phyloP scores from a whole-genome alignment of 2,888 invertebrate genomes.

The Drosophila subsilvestris region DNA sequence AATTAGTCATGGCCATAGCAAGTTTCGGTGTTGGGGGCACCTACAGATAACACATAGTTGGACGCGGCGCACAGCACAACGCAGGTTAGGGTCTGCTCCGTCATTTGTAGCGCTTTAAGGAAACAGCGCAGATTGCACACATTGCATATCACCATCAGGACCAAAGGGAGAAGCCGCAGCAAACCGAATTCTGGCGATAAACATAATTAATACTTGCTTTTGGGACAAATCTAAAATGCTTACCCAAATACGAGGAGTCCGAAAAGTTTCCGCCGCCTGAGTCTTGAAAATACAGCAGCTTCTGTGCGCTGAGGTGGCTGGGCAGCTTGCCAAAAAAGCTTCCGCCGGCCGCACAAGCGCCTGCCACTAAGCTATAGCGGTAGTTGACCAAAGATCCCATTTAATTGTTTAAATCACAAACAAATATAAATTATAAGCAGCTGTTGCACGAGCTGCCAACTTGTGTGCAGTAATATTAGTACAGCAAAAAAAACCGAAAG shows the following conservation, averaged over 20 bases:
- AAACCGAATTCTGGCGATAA: constrained; percentile 59
- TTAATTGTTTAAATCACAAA: constrained; percentile 6
- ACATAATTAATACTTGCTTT: constrained; percentile 12
- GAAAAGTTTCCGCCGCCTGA: neutral
- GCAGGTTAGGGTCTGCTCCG: constrained; percentile 86
- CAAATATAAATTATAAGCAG: neutral
- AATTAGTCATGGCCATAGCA: neutral
- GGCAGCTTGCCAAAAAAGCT: constrained; percentile 87
- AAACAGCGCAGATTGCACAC: constrained; percentile 86
- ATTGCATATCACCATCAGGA: constrained; percentile 86
- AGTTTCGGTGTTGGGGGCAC: neutral
- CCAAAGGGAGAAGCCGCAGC: constrained; percentile 83
- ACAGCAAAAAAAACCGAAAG: neutral
- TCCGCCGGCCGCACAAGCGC: constrained; percentile 86
- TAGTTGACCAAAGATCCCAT: constrained; percentile 66
- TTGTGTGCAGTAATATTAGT: neutral
- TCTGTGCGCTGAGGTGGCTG: constrained; percentile 61
- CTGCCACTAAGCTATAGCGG: constrained; percentile 83
- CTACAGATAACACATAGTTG: constrained; percentile 87
- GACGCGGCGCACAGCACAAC: constrained; percentile 87
- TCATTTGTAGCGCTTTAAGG: constrained; percentile 86
- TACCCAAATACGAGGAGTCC: constrained; percentile 32
- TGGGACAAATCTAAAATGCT: neutral
- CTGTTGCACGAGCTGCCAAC: neutral
- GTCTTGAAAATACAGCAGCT: constrained; percentile 28